These are phyloP conservation scores for Syndactyla subalaris DNA, from an alignment of 2,797 vertebrate genomes.

Conservation along the genomic window DNA sequence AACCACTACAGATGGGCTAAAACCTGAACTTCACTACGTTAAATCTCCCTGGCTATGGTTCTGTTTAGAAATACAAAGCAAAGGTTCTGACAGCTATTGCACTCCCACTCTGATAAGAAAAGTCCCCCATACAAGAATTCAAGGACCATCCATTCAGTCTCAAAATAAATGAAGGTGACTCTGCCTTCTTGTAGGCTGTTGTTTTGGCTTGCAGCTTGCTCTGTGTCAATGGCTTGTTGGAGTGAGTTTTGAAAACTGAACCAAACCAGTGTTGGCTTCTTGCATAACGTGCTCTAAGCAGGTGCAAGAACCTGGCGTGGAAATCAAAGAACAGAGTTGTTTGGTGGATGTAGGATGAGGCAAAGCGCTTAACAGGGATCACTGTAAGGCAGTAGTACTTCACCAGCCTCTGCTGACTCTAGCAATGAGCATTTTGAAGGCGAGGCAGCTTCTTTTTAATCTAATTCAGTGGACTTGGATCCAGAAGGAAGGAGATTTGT, in stretches of 20 bases:
- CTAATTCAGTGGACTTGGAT: neutral
- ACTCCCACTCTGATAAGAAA: neutral
- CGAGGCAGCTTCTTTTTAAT: neutral
- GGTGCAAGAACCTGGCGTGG: neutral
- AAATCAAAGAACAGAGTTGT: fast-evolving
- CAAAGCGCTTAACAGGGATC: neutral
- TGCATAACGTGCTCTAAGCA: neutral
- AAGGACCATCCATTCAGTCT: neutral
- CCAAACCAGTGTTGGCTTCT: neutral
- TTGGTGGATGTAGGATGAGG: neutral
- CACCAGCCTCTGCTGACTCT: neutral
- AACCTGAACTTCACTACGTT: fast-evolving
- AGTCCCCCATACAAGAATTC: fast-evolving
- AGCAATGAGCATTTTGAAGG: fast-evolving
- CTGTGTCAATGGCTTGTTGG: neutral
- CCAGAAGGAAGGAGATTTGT: neutral
- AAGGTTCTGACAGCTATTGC: neutral
- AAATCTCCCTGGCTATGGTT: neutral
- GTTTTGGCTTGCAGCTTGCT: neutral
- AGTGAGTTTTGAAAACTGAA: neutral
- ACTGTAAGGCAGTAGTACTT: neutral
- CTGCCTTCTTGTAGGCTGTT: neutral
- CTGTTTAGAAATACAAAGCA: neutral
- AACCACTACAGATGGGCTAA: neutral
- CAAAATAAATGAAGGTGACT: neutral